Conservation (phyloP, 2,888 invertebrate genomes). For the Cerastis rubricosa region DNA sequence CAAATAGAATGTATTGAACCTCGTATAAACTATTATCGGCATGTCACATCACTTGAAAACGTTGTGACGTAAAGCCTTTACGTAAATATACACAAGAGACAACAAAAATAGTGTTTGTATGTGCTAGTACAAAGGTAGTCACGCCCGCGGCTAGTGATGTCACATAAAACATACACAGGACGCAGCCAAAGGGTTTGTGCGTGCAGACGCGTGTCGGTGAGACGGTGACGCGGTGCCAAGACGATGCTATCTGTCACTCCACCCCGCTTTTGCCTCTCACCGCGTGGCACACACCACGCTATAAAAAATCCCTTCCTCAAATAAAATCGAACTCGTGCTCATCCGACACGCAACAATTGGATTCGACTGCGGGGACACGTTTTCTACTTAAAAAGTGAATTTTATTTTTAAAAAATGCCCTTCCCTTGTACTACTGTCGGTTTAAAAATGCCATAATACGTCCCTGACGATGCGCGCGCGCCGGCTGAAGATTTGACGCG, state of each 20-base stretch:
- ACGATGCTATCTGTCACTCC: constrained; percentile 75
- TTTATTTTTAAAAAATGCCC: constrained; percentile 89
- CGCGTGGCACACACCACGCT: constrained; percentile 84
- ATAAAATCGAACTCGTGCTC: constrained; percentile 90
- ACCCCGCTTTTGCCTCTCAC: constrained; percentile 68
- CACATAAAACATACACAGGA: constrained; percentile 60
- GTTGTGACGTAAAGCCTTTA: constrained; percentile 67
- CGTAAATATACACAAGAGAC: constrained; percentile 65
- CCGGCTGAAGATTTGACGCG: constrained; percentile 91
- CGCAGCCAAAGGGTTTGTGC: constrained; percentile 76
- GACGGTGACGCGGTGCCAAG: constrained; percentile 74
- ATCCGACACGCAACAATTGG: constrained; percentile 91
- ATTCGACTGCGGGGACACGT: constrained; percentile 87
- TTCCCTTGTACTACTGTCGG: constrained; percentile 83
- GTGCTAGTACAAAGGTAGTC: constrained; percentile 57
- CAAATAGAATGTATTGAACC: constrained; percentile 1
- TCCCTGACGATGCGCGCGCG: constrained; percentile 84
- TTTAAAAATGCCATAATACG: constrained; percentile 89
- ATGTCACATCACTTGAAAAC: constrained; percentile 37
- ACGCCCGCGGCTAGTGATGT: constrained; percentile 71
- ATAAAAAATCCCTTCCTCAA: constrained; percentile 89
- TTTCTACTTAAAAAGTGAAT: constrained; percentile 87
- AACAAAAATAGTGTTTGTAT: constrained; percentile 52
- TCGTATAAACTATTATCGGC: constrained; percentile 26
- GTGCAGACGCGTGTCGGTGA: constrained; percentile 76